phyloP scores from a whole-genome alignment of 2,113 vertebrate species.

The Bucco capensis region DNA sequence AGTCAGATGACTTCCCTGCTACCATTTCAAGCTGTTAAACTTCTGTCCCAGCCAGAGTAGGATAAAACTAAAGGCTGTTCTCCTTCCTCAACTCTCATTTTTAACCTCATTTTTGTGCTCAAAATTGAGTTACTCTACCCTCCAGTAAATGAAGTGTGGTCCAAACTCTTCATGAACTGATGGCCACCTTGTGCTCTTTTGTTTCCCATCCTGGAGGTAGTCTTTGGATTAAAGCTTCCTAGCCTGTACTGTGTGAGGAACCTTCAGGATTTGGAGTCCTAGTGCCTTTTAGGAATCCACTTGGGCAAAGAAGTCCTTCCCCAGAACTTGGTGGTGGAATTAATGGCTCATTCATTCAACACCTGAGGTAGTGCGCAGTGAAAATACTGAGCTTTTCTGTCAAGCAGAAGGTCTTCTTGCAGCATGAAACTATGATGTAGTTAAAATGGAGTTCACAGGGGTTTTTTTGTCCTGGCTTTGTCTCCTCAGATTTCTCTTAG shows the following conservation, averaged over 20 bases:
- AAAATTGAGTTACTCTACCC: not conserved
- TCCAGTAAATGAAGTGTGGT: not conserved
- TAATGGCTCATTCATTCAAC: not conserved
- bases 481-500: not conserved
- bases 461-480: not conserved
- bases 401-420: not conserved
- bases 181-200: not conserved
- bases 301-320: not conserved
- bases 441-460: not conserved
- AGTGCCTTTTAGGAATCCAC: not conserved
- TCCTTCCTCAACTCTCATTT: not conserved
- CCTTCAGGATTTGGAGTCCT: not conserved
- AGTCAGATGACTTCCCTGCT: not conserved
- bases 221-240: not conserved
- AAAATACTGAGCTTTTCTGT: not conserved
- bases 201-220: not conserved
- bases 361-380: not conserved
- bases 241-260: not conserved
- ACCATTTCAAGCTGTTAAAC: not conserved
- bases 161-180: accelerated
- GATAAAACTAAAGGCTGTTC: not conserved
- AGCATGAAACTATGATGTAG: not conserved
- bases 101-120: not conserved
- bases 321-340: not conserved
- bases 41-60: not conserved